Conservation (phyloP, 2,888 invertebrate genomes). For the Panzeria rudis region DNA sequence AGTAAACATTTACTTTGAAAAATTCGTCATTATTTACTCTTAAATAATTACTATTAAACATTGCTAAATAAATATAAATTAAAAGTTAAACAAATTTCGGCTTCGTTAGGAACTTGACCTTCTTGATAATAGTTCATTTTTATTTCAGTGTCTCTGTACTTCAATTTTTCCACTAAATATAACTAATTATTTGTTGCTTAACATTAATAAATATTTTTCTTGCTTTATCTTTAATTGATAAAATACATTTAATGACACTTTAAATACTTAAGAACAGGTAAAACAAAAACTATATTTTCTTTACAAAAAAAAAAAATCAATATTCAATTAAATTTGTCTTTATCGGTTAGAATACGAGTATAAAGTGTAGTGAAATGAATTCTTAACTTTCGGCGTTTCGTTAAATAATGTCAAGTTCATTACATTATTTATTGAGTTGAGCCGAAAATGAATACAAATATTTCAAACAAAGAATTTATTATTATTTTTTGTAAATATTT, state of each 20-base stretch:
- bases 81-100: conserved; percentile 8
- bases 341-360: conserved; percentile 4
- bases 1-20: neutral
- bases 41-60: neutral
- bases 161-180: conserved; percentile 2
- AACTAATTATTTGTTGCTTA: conserved; percentile 7
- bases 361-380: conserved; percentile 13
- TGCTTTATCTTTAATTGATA: conserved; percentile 32
- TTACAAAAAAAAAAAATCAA: conserved; percentile 16
- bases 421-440: conserved; percentile 44
- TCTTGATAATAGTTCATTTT: conserved; percentile 45
- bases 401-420: conserved; percentile 71
- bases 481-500: conserved; percentile 38
- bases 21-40: neutral
- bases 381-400: conserved; percentile 34
- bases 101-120: conserved; percentile 63
- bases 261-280: neutral
- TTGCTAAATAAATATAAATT: neutral
- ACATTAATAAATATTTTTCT: neutral
- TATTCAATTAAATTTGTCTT: neutral
- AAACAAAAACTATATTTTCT: neutral
- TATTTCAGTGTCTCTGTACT: neutral
- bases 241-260: conserved; percentile 9
- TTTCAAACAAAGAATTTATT: conserved; percentile 37
- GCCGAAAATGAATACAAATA: conserved; percentile 9